Conservation (phyloP, 2,113 vertebrate genomes). For the Barbus barbus region DNA sequence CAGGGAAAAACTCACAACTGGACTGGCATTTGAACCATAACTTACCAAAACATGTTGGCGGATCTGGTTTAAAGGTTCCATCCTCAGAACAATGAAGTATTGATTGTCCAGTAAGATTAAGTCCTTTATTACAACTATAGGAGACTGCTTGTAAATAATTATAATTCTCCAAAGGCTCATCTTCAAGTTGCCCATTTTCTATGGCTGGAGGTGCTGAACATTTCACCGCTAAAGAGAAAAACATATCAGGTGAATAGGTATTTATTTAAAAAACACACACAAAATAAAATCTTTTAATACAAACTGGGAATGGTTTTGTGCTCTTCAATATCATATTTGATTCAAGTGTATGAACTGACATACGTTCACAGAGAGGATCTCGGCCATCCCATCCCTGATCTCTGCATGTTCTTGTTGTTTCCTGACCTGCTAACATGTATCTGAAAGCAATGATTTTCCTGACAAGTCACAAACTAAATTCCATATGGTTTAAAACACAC, state of each 20-base stretch:
- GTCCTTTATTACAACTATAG: slow-evolving; percentile 39
- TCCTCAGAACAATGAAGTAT: neutral
- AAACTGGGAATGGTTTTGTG: neutral
- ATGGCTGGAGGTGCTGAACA: neutral
- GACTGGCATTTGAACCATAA: neutral
- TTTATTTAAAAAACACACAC: too few species aligned
- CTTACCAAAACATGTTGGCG: slow-evolving; percentile 66
- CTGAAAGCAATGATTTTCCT: slow-evolving; percentile 25
- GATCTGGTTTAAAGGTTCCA: slow-evolving; percentile 44
- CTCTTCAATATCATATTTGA: neutral
- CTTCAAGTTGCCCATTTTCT: rapidly evolving
- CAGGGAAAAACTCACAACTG: neutral
- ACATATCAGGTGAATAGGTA: neutral
- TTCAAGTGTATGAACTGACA: neutral
- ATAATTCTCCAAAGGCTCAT: rapidly evolving
- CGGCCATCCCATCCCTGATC: slow-evolving; percentile 19
- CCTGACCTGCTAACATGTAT: rapidly evolving
- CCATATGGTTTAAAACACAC: neutral
- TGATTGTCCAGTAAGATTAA: neutral
- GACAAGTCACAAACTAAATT: neutral
- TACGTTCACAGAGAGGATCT: slow-evolving; percentile 64
- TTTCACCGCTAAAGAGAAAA: slow-evolving; percentile 49
- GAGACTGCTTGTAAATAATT: rapidly evolving
- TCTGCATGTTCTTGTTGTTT: rapidly evolving
- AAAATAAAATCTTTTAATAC: too few species aligned